These are phyloP conservation scores for Leptogaster cylindrica DNA, from an alignment of 2,888 invertebrate species.

Conservation along the genomic window DNA sequence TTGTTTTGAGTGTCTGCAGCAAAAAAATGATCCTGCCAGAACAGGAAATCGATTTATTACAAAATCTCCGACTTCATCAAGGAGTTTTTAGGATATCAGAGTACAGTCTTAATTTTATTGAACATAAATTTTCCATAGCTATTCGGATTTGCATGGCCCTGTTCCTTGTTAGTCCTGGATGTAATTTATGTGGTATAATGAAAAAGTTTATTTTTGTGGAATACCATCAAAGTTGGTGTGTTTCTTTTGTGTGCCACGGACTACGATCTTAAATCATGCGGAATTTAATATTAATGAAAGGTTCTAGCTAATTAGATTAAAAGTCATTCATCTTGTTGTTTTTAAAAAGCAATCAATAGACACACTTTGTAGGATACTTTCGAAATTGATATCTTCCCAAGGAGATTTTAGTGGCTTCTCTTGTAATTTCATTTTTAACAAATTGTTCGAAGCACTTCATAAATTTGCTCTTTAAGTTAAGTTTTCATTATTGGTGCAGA, in stretches of 20 bases:
- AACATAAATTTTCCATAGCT: constrained; percentile 21
- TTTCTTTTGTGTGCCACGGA: background rate
- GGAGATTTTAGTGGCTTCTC: background rate
- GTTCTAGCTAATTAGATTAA: constrained; percentile 25
- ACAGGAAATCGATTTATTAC: constrained; percentile 14
- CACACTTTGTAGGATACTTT: background rate
- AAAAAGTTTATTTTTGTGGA: background rate
- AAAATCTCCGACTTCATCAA: constrained; percentile 19
- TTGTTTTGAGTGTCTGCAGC: too few relatives aligned
- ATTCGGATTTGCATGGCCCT: constrained; percentile 6
- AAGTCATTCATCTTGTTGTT: constrained; percentile 20
- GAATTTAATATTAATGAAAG: constrained; percentile 36
- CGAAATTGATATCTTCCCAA: background rate
- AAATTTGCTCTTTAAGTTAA: too few relatives aligned
- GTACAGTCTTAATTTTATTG: constrained; percentile 26
- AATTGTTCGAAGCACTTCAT: too few relatives aligned
- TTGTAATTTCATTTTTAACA: background rate
- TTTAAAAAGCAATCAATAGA: background rate
- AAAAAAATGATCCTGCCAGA: too few relatives aligned
- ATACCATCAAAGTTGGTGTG: background rate
- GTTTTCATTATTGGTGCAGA: too few relatives aligned
- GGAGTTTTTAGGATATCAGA: background rate
- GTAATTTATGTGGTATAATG: constrained; percentile 17
- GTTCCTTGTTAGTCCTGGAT: background rate
- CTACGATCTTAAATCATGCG: constrained; percentile 23